Conservation (phyloP, 2,888 invertebrate species). For the Listrodromus nycthemerus region DNA sequence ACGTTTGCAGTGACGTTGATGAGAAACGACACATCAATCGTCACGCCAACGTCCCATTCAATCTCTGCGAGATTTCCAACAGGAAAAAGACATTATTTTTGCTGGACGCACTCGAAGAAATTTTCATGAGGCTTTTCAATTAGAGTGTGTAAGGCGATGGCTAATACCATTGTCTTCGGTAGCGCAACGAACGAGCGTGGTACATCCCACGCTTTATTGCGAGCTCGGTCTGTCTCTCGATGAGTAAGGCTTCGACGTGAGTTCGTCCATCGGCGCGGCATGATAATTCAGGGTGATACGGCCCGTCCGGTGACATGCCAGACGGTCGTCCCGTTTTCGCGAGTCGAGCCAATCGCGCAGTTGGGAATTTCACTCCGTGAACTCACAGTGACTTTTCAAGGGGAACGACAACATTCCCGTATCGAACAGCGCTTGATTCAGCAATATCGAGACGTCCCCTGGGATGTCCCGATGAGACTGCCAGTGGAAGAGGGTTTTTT, state of each 20-base stretch:
- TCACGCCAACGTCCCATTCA: conserved; percentile 9
- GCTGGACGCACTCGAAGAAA: not conserved
- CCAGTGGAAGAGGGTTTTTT: no score
- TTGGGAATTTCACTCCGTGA: no score
- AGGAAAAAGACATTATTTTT: not conserved
- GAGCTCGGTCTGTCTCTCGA: not conserved
- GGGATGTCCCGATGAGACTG: no score
- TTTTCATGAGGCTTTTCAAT: not conserved
- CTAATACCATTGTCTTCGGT: conserved; percentile 10
- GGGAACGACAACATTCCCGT: no score
- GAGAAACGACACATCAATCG: conserved; percentile 19
- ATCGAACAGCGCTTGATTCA: no score
- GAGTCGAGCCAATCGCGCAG: no score
- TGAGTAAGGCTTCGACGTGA: not conserved
- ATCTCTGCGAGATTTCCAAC: not conserved
- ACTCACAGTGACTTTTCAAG: no score
- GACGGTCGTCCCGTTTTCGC: no score
- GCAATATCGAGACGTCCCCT: no score
- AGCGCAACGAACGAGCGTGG: not conserved
- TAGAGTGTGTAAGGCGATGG: not conserved
- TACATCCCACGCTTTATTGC: not conserved
- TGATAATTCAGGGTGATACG: no score
- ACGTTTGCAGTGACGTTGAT: conserved; percentile 20
- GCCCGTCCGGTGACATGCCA: no score
- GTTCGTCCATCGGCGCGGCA: not conserved